Percentiles rank a stretch among this genome's conserved stretches.
Evolutionary conservation across 2,797 vertebrate genomes (phyloP).

Genomic region (Harpagifer antarcticus): DNA sequence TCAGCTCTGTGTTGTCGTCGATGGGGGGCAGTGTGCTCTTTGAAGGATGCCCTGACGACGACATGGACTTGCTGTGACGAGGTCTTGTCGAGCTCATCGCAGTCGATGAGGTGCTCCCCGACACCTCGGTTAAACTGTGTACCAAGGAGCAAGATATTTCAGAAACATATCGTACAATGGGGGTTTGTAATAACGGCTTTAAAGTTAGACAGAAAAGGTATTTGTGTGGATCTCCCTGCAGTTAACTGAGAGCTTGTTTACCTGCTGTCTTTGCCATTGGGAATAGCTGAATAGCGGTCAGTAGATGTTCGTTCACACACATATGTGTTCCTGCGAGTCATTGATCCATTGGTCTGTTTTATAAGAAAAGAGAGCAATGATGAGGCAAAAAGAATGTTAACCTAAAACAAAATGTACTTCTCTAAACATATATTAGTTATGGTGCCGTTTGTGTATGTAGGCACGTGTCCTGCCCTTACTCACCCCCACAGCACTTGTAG

Average conservation of each 20-base stretch:
- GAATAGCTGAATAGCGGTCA: conserved; percentile 91
- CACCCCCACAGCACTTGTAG: conserved; percentile 89
- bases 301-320: conserved; percentile 93
- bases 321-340: conserved; percentile 93
- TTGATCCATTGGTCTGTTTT: conserved; percentile 87
- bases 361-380: background rate
- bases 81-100: conserved; percentile 89
- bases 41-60: conserved; percentile 95
- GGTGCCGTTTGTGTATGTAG: background rate
- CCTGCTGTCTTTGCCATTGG: conserved; percentile 99
- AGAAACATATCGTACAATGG: background rate
- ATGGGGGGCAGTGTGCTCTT: conserved; percentile 97
- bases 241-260: conserved; percentile 54
- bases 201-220: background rate
- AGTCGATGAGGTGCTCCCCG: conserved; percentile 83
- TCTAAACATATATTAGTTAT: background rate
- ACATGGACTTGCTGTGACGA: conserved; percentile 98
- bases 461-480: conserved; percentile 62
- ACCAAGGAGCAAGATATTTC: background rate
- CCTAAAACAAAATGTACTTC: background rate
- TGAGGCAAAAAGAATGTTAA: background rate
- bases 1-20: conserved; percentile 94
- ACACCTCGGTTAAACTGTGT: conserved; percentile 94
- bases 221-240: background rate
- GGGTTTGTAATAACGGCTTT: background rate